Conservation (phyloP, 92 coral and sea anemone genomes). For the Siderastrea radians region DNA sequence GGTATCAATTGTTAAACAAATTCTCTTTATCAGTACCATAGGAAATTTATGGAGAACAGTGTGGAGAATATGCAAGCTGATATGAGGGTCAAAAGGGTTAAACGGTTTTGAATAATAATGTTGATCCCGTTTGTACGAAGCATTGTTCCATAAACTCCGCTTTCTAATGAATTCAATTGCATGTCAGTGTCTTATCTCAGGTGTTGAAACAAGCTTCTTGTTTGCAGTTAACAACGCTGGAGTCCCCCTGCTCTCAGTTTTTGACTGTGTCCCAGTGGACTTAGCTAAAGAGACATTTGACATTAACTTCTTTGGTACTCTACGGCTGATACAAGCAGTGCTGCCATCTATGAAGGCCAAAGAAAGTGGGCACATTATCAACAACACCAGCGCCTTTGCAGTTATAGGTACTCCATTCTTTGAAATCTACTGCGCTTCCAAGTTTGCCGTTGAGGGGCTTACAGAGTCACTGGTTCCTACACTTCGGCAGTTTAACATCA, state of each 20-base stretch:
- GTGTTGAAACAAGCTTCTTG: not conserved
- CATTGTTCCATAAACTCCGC: not conserved
- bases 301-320: slow-evolving; percentile 83
- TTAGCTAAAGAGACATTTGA: slow-evolving; percentile 64
- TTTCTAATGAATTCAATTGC: not conserved
- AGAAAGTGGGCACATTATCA: slow-evolving; percentile 66
- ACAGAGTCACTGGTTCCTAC: slow-evolving; percentile 85
- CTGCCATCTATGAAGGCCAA: slow-evolving; percentile 87
- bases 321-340: slow-evolving; percentile 82
- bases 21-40: too few relatives aligned
- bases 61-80: too few relatives aligned
- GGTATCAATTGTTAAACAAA: too few relatives aligned
- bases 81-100: too few relatives aligned
- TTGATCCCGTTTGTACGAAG: too few relatives aligned
- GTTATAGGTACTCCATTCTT: slow-evolving; percentile 73
- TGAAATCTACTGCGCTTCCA: slow-evolving; percentile 83
- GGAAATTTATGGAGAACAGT: too few relatives aligned
- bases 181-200: too few relatives aligned
- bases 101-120: too few relatives aligned
- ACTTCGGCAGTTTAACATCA: slow-evolving; percentile 73
- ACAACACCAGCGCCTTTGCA: slow-evolving; percentile 63
- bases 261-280: slow-evolving; percentile 75
- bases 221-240: slow-evolving; percentile 92
- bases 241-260: slow-evolving; percentile 61
- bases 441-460: slow-evolving; percentile 91